Base-by-base conservation (phyloP, 2,113 vertebrate genomes). In the Mesocricetus auratus region DNA sequence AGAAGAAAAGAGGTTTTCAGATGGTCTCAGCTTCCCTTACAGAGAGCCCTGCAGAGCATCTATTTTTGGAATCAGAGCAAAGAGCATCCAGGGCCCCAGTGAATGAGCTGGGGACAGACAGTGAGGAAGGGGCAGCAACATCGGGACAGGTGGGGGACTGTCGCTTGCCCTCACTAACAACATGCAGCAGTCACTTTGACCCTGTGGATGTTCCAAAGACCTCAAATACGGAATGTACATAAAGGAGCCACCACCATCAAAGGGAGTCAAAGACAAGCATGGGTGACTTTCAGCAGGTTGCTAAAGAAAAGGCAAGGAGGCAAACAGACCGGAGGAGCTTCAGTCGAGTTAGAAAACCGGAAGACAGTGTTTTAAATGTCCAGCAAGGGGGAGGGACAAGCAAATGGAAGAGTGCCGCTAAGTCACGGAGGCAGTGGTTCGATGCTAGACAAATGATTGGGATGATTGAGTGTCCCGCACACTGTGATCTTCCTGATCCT, bases 301-400 rank as follows among this genome's bases (percentile, higher is more conserved):
- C 90, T 39, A 71, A 89, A 94, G 95, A 77, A 94, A 97, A 96
- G 73, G 71, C 73, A 90, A 96, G 86, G 93, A 92, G 97, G 85
- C 62, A 60, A 75, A 92, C 75, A 92, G 85, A 93, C 45, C 85
- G 85, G 94, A 85, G 82, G 82, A 91, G 82, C 36, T 89, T 74
- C 7, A 83, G 81, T 19, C 36, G 53, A 74, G 85, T 95, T 75
- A 53, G 15, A 42, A 0, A 3, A 75, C 71, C 74, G 94, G 53
- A 74, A 97, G 60, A 88, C 92, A 82, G 64, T 83, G 77, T 17
- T 89, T 96, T 50, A 86, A 60, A 94, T 88, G 69, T 89, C 78
- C 95, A 66, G 92, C 94, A 96, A 95, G 94, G 71, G 74, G 66
- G 95, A 74, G 66, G 75, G 53, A 56, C 11, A 56, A 56, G 3